A percentile compares a stretch with the other conserved stretches of the same genome.
These are phyloP conservation scores for Pogonomyrmex californicus DNA, from an alignment of 1,140 invertebrate species.

Conservation along the genomic window DNA sequence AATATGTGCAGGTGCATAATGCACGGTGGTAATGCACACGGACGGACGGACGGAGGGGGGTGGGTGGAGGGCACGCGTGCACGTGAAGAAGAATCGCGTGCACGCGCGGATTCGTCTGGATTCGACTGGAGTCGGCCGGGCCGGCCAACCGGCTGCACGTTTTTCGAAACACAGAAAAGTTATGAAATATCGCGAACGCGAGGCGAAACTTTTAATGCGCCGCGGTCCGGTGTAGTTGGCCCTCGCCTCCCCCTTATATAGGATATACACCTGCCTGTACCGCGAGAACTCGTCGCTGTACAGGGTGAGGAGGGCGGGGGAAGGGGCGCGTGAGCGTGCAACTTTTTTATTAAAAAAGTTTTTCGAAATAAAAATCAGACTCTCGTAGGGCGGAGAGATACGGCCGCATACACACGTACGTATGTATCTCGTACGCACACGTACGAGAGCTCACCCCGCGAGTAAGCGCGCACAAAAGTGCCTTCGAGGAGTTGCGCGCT, in stretches of 20 bases:
- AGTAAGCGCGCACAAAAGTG: slow-evolving; percentile 40
- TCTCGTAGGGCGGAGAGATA: slow-evolving; percentile 55
- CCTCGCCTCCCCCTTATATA: slow-evolving; percentile 65
- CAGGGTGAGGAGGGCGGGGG: slow-evolving; percentile 13
- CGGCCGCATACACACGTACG: background rate
- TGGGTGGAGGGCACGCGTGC: background rate
- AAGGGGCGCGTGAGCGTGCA: slow-evolving; percentile 60
- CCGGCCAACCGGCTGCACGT: slow-evolving; percentile 65
- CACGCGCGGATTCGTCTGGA: slow-evolving; percentile 68
- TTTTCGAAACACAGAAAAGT: slow-evolving; percentile 86
- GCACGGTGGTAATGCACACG: background rate
- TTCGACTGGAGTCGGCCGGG: slow-evolving; percentile 47
- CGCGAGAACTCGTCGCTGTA: slow-evolving; percentile 59
- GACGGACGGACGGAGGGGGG: background rate
- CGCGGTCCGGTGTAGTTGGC: slow-evolving; percentile 70
- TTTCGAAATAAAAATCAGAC: slow-evolving; percentile 84
- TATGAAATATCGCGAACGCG: slow-evolving; percentile 86
- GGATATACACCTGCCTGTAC: slow-evolving; percentile 70
- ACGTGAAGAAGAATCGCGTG: slow-evolving; percentile 62
- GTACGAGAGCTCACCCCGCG: background rate
- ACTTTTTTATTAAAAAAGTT: slow-evolving; percentile 87
- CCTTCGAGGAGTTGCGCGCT: slow-evolving; percentile 40
- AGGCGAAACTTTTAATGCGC: slow-evolving; percentile 85
- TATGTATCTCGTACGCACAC: background rate
- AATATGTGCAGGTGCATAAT: slow-evolving; percentile 18